phyloP scores from a whole-genome alignment of 2,113 vertebrate species.

The Petrocephalus microphthalmus region DNA sequence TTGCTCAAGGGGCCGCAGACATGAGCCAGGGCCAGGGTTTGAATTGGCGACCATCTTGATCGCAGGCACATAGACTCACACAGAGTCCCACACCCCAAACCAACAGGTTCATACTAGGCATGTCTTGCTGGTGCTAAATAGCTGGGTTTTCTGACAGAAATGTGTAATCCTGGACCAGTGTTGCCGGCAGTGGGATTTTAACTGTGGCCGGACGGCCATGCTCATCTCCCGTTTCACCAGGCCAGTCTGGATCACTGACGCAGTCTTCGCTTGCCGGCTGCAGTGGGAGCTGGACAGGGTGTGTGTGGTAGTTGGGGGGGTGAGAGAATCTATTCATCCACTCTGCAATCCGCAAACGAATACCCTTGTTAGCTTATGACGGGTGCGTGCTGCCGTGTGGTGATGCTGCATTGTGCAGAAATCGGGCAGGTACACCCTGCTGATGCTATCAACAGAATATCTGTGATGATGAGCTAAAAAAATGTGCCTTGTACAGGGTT shows the following conservation, averaged over 20 bases:
- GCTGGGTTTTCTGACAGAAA: not conserved
- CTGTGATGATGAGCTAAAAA: not conserved
- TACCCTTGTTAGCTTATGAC: not conserved
- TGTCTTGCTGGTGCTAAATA: not conserved
- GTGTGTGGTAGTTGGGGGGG: not conserved
- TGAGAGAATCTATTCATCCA: not conserved
- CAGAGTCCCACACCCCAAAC: not conserved
- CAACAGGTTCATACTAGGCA: not conserved
- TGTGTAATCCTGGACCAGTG: too few relatives aligned
- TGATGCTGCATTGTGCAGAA: not conserved
- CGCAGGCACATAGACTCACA: too few relatives aligned
- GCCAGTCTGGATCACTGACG: not conserved
- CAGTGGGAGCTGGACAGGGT: not conserved
- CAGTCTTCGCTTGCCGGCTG: not conserved
- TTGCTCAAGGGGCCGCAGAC: too few relatives aligned
- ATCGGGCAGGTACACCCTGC: not conserved
- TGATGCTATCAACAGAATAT: not conserved
- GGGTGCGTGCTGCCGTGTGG: not conserved
- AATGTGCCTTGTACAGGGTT: not conserved
- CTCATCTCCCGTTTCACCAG: not conserved
- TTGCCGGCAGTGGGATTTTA: too few relatives aligned
- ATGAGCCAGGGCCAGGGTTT: too few relatives aligned
- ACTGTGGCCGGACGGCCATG: not conserved
- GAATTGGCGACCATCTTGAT: too few relatives aligned
- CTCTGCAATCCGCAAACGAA: not conserved